Percentiles rank a stretch among this genome's conserved stretches.
These are phyloP conservation scores for Meloidogyne floridensis DNA, from an alignment of 1,140 invertebrate genomes.

Conservation along the genomic window DNA sequence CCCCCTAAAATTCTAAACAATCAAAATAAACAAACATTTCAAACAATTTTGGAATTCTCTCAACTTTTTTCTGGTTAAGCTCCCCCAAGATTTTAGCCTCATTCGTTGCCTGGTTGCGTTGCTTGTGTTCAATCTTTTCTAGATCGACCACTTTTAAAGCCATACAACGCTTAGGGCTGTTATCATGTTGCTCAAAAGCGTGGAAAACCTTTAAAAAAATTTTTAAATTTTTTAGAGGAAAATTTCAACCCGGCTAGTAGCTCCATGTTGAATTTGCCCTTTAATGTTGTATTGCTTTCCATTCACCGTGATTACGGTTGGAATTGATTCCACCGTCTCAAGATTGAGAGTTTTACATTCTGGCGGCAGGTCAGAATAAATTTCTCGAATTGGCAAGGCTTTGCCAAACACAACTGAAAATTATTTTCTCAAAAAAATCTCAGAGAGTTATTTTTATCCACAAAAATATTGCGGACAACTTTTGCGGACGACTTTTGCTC, in stretches of 20 bases:
- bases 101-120: constrained; percentile 23
- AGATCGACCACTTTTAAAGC: constrained; percentile 26
- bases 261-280: constrained; percentile 31
- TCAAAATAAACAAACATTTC: constrained; percentile 13
- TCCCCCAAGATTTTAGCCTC: constrained; percentile 24
- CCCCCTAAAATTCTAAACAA: too few relatives aligned
- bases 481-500: too few relatives aligned
- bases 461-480: too few relatives aligned
- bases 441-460: too few relatives aligned
- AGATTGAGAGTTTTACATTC: constrained; percentile 24
- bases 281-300: neutral
- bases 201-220: constrained; percentile 24
- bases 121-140: constrained; percentile 12
- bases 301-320: constrained; percentile 7
- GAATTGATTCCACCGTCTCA: neutral
- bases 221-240: neutral
- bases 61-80: neutral
- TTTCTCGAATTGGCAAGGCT: too few relatives aligned
- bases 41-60: constrained; percentile 12
- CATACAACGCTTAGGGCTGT: constrained; percentile 16
- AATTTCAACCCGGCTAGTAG: constrained; percentile 19
- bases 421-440: too few relatives aligned
- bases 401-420: too few relatives aligned
- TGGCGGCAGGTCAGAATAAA: neutral
- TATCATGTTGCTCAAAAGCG: constrained; percentile 12